Evolutionary conservation across 2,797 vertebrate genomes (phyloP), one percentile per base, ranked within the genome.

Genomic region (Euthynnus affinis): DNA sequence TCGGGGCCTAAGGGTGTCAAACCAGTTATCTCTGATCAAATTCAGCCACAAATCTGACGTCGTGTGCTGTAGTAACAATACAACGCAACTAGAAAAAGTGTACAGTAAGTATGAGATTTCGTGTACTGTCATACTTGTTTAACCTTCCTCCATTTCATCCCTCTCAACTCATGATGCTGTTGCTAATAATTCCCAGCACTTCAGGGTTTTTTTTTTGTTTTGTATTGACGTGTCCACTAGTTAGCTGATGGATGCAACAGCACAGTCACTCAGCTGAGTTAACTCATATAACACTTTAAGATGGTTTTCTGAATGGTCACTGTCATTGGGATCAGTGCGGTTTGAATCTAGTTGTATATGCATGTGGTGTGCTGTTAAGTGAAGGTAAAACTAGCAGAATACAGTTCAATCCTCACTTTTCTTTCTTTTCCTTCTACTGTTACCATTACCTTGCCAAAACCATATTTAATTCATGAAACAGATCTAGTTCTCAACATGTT

Each of bases 1-100:
- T 61, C 62, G 49, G 82, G 93, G 87, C 91, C 90, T 65, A 49
- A 48, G 44, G 66, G 49, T 87, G 78, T 81, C 82, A 85, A 69
- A 87, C n/a, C 83, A 46, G 66, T 69, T 71, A 32, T 77, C 53
- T 77, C 20, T 56, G 0, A 34, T 61, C 9, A 71, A 42, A 78
- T 49, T 57, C 6, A 58, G 1, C 2, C 48, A 34, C 23, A 81
- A 48, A 69, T 52, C 34, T 60, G 63, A 62, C 46, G 48, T 77
- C 61, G 51, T 85, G 69, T 67, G 25, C 58, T 6, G 18, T 1
- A 9, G 17, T 53, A 2, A 25, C 53, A 22, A 15, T 20, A 10
- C 44, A 23, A 32, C 23, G 10, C 1, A 22, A 57, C 1, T 32
- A 9, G 25, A 14, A 57, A 60, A 60, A 61, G 25, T 72, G 20